These are phyloP conservation scores for Notiomystis cincta DNA, from an alignment of 2,113 vertebrate genomes.

Conservation along the genomic window DNA sequence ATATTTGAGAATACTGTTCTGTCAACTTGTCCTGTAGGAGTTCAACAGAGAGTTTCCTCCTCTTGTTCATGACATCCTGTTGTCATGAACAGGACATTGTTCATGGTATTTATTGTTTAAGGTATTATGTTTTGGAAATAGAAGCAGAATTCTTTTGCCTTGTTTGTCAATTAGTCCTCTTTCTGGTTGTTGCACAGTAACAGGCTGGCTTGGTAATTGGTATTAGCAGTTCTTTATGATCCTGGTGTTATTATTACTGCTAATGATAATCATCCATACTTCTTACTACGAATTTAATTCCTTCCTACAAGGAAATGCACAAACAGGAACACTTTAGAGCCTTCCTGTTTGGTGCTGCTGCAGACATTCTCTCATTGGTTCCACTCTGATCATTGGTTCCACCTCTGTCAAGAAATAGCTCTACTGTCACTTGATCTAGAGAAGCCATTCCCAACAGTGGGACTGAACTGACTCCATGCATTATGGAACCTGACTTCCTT, in stretches of 20 bases:
- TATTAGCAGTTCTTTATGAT: background rate
- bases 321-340: background rate
- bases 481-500: background rate
- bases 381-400: background rate
- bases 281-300: background rate
- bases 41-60: background rate
- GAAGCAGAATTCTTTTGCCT: background rate
- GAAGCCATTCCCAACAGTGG: background rate
- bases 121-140: background rate
- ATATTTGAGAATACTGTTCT: background rate
- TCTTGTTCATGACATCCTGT: conserved; percentile 13
- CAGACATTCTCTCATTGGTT: background rate
- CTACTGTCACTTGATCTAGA: background rate
- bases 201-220: background rate
- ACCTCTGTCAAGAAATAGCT: background rate
- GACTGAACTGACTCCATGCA: background rate
- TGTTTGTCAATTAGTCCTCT: background rate
- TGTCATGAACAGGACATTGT: background rate
- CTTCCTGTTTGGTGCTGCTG: background rate
- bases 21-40: background rate
- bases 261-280: background rate
- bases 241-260: background rate
- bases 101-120: background rate
- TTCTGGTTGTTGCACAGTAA: background rate
- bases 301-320: background rate